A percentile compares a stretch with the other conserved stretches of the same genome.
Conservation (phyloP, 2,888 invertebrate genomes). For the Eugnorisma glareosa region DNA sequence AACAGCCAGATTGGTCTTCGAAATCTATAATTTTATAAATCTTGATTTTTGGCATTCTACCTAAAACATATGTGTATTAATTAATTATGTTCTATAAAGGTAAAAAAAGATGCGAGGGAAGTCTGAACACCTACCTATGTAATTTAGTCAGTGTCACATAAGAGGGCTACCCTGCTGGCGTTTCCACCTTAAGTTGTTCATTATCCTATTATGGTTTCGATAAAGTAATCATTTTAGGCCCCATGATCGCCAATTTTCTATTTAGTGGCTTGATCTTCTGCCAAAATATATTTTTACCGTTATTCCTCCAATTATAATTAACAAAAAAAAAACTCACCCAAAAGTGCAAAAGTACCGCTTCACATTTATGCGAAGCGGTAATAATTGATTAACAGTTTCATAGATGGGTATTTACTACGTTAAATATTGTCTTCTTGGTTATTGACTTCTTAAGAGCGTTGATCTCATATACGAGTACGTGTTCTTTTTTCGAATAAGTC, state of each 20-base stretch:
- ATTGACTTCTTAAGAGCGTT: constrained; percentile 1
- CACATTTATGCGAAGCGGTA: neutral
- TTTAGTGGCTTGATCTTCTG: neutral
- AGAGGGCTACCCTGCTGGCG: too few relatives aligned
- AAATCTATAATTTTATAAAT: neutral
- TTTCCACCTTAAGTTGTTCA: too few relatives aligned
- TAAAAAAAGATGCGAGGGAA: too few relatives aligned
- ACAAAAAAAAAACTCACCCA: neutral
- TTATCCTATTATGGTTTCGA: neutral
- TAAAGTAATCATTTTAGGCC: too few relatives aligned
- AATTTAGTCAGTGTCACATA: too few relatives aligned
- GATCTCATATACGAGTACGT: neutral
- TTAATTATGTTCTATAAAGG: too few relatives aligned
- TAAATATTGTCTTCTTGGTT: neutral
- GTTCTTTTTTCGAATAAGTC: neutral
- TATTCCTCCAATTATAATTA: neutral
- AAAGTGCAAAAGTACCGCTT: neutral
- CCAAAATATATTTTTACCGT: neutral
- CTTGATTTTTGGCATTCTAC: neutral
- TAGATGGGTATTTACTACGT: neutral
- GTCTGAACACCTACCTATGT: too few relatives aligned
- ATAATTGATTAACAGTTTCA: neutral
- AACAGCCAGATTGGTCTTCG: neutral
- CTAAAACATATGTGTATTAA: too few relatives aligned
- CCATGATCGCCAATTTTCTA: neutral